These are phyloP conservation scores for Syngnathus rostellatus DNA, from an alignment of 2,797 vertebrate species.

Conservation along the genomic window DNA sequence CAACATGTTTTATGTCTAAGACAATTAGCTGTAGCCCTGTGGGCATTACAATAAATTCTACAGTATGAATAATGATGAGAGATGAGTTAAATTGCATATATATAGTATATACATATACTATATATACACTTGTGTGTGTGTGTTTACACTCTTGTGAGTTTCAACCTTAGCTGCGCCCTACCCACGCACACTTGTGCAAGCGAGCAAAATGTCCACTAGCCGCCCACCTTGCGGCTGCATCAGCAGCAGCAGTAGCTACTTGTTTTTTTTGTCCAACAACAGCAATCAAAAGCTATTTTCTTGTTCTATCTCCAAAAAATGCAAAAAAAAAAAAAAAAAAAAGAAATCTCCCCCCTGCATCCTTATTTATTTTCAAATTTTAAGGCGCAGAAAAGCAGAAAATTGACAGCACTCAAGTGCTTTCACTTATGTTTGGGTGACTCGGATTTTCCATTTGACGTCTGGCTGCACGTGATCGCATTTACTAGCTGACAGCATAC, in stretches of 20 bases:
- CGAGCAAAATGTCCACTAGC: conserved; percentile 40
- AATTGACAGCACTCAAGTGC: conserved; percentile 16
- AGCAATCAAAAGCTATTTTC: conserved; percentile 32
- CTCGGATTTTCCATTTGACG: background rate
- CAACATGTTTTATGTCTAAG: background rate
- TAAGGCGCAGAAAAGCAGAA: conserved; percentile 13
- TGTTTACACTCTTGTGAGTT: conserved; percentile 49
- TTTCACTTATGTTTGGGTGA: conserved; percentile 2
- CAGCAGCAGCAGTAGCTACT: conserved; percentile 34
- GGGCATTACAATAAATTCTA: background rate
- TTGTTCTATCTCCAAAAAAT: conserved; percentile 10
- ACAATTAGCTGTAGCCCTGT: background rate
- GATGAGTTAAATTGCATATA: background rate
- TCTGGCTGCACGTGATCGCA: background rate
- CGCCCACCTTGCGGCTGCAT: conserved; percentile 38
- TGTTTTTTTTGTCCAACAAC: conserved; percentile 19
- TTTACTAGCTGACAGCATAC: background rate
- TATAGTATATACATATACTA: too few species aligned
- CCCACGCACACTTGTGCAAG: conserved; percentile 54
- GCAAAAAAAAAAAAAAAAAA: conserved; percentile 14
- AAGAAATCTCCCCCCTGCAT: background rate
- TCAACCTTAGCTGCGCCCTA: conserved; percentile 57
- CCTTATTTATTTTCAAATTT: background rate
- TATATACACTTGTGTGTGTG: background rate
- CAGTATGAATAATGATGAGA: background rate